Evolutionary conservation across 2,797 vertebrate genomes (phyloP).

Genomic region (Manis pentadactyla): DNA sequence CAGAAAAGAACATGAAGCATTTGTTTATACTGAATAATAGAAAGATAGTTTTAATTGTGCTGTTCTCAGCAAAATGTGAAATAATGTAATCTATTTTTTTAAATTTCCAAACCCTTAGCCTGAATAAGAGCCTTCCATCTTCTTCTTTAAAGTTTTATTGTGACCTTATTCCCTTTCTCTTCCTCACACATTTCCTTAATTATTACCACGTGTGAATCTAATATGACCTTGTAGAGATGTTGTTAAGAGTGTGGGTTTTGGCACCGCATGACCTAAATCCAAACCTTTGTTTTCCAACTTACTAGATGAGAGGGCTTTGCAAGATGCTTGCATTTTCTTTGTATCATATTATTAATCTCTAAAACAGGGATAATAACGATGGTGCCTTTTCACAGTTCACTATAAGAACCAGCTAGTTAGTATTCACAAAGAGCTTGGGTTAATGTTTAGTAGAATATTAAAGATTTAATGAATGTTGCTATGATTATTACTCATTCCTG

Average conservation of each 20-base stretch:
- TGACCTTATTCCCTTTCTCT: neutral
- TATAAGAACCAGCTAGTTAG: neutral
- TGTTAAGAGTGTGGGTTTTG: neutral
- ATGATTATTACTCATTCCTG: neutral
- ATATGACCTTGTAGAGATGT: neutral
- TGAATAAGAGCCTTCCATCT: neutral
- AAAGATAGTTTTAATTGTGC: neutral
- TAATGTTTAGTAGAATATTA: neutral
- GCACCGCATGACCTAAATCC: neutral
- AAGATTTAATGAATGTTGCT: neutral
- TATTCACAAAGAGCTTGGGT: neutral
- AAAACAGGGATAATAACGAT: neutral
- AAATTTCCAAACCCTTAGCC: neutral
- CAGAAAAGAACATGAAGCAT: neutral
- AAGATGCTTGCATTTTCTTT: neutral
- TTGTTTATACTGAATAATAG: neutral
- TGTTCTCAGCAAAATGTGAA: neutral
- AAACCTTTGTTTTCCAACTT: constrained; percentile 24
- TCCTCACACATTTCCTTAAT: constrained; percentile 15
- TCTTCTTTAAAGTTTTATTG: neutral
- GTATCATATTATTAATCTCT: neutral
- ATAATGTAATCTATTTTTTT: neutral
- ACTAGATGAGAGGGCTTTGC: neutral
- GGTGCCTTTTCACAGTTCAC: neutral
- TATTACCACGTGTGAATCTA: neutral